Evolutionary conservation across 2,888 invertebrate genomes (phyloP), one percentile per base, ranked within the genome.

Genomic region (Oscheius sp.): DNA sequence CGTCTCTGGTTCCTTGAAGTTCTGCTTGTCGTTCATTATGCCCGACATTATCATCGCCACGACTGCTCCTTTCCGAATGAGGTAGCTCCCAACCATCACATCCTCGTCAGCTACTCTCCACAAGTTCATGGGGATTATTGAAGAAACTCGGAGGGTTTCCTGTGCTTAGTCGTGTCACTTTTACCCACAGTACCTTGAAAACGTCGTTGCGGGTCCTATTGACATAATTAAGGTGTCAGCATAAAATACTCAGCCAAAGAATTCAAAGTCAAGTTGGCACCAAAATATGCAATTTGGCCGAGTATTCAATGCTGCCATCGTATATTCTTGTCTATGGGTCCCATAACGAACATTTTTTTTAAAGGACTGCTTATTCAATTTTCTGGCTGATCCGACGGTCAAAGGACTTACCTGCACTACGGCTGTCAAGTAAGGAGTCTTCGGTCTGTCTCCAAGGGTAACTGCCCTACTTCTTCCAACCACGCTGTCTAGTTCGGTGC

Each of bases 341-440:
- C 21, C 21, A 21, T 21, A 21, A 21, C 21, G 21, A 21, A 21
- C 21, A 21, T 21, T 21, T 21, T 21, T 21, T 21, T 21, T 21
- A 21, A 21, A 21, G 21, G 21, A 21, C 0, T 21, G 21, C 21
- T 21, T 21, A 21, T 21, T 21, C 21, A 21, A 21, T 21, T 21
- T 21, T 21, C 21, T 21, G 21, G 21, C 21, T 21, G 21, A 21
- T 21, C 21, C 21, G 21, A 21, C 0, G 21, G 21, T 21, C 21
- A 21, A 21, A 21, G 21, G 21, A 21, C 21, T 21, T 35, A 60
- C 68, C 35, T 21, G 33, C 21, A 72, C 62, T 10, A 50, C 50
- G 9, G 62, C 72, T n/a, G 60, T 72, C 48, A 72, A 51, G 35
- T 62, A 72, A 9, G 72, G 72, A n/a, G 72, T 72, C 2, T 62